phyloP scores from a whole-genome alignment of 2,797 vertebrate genomes.

The Thunnus albacares region DNA sequence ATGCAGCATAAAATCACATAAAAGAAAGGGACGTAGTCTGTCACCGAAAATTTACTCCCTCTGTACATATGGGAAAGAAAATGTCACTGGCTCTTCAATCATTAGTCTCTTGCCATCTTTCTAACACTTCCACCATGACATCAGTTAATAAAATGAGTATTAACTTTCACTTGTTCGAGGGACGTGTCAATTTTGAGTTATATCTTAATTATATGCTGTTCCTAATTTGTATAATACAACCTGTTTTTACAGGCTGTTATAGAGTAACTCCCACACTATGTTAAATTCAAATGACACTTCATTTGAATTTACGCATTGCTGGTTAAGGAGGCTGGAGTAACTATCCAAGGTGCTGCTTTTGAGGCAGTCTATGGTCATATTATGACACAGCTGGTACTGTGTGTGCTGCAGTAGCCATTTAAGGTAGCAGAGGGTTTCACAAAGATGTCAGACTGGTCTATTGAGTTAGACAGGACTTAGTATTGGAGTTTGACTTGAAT shows the following conservation, averaged over 20 bases:
- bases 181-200: too few relatives aligned
- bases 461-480: neutral
- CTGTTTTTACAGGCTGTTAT: too few relatives aligned
- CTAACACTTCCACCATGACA: neutral
- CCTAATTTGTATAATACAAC: too few relatives aligned
- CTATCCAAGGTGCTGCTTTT: neutral
- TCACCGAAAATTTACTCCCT: neutral
- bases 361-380: neutral
- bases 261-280: too few relatives aligned
- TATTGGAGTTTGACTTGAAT: neutral
- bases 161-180: too few relatives aligned
- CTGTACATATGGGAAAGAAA: neutral
- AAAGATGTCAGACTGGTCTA: constrained; percentile 4
- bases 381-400: neutral
- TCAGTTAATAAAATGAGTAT: too few relatives aligned
- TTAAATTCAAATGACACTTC: too few relatives aligned
- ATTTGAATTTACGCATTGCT: too few relatives aligned
- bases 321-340: too few relatives aligned
- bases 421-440: neutral
- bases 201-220: too few relatives aligned
- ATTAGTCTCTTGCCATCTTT: constrained; percentile 1
- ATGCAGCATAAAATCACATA: neutral
- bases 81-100: neutral
- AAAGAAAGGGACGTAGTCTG: neutral
- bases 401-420: neutral